Base-by-base conservation (phyloP, 2,888 invertebrate genomes). In the Eupithecia insigniata region DNA sequence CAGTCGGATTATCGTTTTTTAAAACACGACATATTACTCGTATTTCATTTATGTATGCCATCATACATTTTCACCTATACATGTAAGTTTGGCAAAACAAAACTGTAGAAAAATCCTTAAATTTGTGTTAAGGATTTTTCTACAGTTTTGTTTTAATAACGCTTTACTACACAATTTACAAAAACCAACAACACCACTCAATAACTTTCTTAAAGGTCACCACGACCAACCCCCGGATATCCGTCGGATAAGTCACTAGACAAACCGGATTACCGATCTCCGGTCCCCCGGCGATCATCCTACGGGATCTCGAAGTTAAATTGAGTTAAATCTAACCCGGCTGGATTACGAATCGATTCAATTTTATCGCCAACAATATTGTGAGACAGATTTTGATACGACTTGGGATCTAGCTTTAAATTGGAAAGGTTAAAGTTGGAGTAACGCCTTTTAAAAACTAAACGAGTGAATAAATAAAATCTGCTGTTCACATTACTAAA, bases 211-310 rank as follows among this genome's bases (percentile, higher is more conserved):
- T 3, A 5, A n/a, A 34, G 18, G 61, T 30, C 10, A 18, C 18
- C 34, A 4, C 79, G 74, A 26, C 55, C 30, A 69, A 67, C 43
- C 12, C 36, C 80, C 81, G 81, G 81, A 61, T 34, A 82, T 82
- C 80, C 81, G 78, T 82, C 81, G 87, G 86, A 87, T 87, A 82
- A 86, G 83, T 81, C 80, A 89, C 89, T 89, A 90, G 90, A 88
- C 90, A 88, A 90, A 91, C 88, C 87, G 89, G 89, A 90, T 92
- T 91, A 90, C 87, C 88, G 87, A 89, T 90, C 61, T 5, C 61
- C 61, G 32, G 32, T 91, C 91, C 89, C 89, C 83, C 76, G 87
- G 85, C 86, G 89, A 84, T 68, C 69, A 75, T 12, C 22, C 87
- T 87, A 84, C 81, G 73, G 78, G 78, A 79, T 81, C 81, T 86